Percentiles rank a stretch among this genome's conserved stretches.
phyloP scores from a whole-genome alignment of 1,140 invertebrate genomes.

The Drosophila parvula region DNA sequence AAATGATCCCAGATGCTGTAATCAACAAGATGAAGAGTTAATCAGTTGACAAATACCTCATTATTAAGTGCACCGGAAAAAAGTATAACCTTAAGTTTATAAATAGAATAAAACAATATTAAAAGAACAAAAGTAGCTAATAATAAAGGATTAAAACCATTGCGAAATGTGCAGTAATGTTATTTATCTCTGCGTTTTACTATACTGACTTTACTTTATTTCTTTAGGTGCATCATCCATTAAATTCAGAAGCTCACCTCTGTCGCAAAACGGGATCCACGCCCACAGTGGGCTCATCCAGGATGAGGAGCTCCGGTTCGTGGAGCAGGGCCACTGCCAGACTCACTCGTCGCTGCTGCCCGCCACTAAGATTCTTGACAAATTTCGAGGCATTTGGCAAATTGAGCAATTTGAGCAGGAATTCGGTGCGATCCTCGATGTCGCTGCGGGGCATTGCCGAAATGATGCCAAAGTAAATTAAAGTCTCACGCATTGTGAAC shows the following conservation, averaged over 20 bases:
- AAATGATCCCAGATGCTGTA: conserved; percentile 97
- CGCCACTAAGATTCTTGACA: conserved; percentile 94
- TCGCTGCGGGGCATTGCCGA: conserved; percentile 90
- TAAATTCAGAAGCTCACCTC: conserved; percentile 85
- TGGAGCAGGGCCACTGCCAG: conserved; percentile 94
- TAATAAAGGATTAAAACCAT: background rate
- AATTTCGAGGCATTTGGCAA: conserved; percentile 88
- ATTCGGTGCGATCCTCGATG: conserved; percentile 91
- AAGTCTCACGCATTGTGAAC: conserved; percentile 95
- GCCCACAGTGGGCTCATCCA: conserved; percentile 97
- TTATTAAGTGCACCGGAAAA: background rate
- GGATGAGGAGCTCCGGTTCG: conserved; percentile 94
- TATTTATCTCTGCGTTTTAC: fast-evolving
- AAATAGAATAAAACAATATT: background rate
- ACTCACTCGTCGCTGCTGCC: conserved; percentile 94
- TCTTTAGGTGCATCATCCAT: conserved; percentile 46
- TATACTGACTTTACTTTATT: background rate
- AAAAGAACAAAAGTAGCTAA: no score
- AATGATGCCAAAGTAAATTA: conserved; percentile 96
- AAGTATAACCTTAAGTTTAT: background rate
- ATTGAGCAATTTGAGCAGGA: conserved; percentile 91
- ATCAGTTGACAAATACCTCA: conserved; percentile 18
- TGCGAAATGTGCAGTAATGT: background rate
- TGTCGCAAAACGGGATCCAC: conserved; percentile 97
- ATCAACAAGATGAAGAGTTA: conserved; percentile 64